Conservation (phyloP, 1,140 invertebrate species). For the Battus philenor region DNA sequence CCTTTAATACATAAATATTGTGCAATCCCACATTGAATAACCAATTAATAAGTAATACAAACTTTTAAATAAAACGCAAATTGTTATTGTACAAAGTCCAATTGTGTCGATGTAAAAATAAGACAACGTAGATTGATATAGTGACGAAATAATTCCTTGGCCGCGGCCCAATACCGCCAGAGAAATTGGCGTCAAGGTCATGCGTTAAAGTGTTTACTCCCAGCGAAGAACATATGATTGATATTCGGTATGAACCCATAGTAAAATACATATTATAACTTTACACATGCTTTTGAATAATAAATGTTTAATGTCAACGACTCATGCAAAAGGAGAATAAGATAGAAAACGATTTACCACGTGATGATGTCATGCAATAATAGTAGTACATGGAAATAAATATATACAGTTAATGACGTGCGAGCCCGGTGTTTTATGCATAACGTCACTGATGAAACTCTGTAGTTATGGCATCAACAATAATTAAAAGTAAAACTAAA, state of each 20-base stretch:
- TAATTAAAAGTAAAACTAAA: conserved; percentile 4
- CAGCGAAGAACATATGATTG: too few relatives aligned
- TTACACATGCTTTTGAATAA: conserved; percentile 11
- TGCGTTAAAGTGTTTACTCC: too few relatives aligned
- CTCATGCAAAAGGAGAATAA: conserved; percentile 7
- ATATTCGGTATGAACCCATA: background rate
- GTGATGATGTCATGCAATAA: conserved; percentile 17
- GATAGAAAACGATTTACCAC: conserved; percentile 8
- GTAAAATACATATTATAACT: conserved; percentile 7
- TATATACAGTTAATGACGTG: conserved; percentile 32
- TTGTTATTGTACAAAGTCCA: conserved; percentile 7
- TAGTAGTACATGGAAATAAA: conserved; percentile 10
- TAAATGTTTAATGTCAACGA: conserved; percentile 1
- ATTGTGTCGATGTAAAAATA: conserved; percentile 4
- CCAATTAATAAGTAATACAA: background rate
- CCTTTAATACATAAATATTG: too few relatives aligned
- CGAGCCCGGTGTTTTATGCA: conserved; percentile 51
- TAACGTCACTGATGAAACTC: conserved; percentile 32
- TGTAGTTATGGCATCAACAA: conserved; percentile 41
- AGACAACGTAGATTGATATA: conserved; percentile 1
- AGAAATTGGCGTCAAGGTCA: background rate
- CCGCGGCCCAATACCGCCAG: conserved; percentile 21
- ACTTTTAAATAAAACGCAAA: background rate
- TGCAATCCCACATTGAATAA: conserved; percentile 5
- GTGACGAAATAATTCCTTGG: conserved; percentile 22